These are phyloP conservation scores for Dasypus novemcinctus DNA, from an alignment of 2,113 vertebrate species.

Conservation along the genomic window DNA sequence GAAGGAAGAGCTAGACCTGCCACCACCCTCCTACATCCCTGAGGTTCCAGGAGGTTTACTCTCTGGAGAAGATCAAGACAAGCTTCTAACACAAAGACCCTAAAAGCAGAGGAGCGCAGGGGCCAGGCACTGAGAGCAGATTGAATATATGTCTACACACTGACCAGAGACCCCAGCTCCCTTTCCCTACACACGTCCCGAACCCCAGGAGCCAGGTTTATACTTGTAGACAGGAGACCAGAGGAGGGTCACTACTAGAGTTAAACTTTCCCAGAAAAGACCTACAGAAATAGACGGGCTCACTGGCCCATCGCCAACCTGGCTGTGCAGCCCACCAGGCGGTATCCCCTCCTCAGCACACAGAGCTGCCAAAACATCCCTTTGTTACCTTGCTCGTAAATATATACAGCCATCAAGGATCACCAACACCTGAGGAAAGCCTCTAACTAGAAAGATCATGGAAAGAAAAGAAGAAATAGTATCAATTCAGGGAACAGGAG, in stretches of 20 bases:
- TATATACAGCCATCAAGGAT: not conserved
- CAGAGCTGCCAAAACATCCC: not conserved
- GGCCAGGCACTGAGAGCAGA: not conserved
- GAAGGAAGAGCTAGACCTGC: not conserved
- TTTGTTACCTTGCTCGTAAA: not conserved
- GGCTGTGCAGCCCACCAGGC: not conserved
- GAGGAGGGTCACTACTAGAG: not conserved
- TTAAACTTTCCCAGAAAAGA: not conserved
- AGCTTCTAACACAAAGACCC: not conserved
- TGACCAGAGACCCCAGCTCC: not conserved
- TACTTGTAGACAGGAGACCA: not conserved
- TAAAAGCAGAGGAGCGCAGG: not conserved
- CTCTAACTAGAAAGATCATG: not conserved
- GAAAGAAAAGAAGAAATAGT: not conserved
- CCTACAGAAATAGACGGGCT: not conserved
- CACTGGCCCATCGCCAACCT: not conserved
- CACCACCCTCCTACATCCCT: too few species aligned
- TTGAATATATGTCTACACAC: not conserved
- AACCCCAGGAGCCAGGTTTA: not conserved
- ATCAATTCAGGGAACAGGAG: not conserved
- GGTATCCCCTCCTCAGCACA: not conserved
- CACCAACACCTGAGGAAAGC: not conserved
- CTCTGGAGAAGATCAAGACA: not conserved
- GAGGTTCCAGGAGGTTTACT: not conserved
- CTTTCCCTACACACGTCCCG: not conserved